These are phyloP conservation scores for Leptosomus discolor DNA, from an alignment of 2,113 vertebrate genomes.

Conservation along the genomic window DNA sequence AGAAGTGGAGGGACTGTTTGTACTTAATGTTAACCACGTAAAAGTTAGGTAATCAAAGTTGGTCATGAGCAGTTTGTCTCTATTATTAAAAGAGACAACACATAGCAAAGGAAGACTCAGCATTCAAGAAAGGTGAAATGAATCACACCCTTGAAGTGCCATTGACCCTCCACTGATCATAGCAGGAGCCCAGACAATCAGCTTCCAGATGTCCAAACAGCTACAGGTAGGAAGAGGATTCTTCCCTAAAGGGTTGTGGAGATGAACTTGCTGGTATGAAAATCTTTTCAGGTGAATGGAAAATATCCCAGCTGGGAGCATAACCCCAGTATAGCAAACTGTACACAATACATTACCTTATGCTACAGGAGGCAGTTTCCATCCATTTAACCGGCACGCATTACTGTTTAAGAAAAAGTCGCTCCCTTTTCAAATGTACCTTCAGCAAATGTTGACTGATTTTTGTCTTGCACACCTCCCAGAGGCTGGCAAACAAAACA, in stretches of 20 bases:
- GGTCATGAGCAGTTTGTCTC: background rate
- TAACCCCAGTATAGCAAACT: too few relatives aligned
- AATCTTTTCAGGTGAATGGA: background rate
- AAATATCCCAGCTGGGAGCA: background rate
- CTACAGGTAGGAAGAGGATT: background rate
- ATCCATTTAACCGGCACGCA: background rate
- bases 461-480: background rate
- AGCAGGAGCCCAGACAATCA: background rate
- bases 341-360: rapidly evolving
- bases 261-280: background rate
- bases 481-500: background rate
- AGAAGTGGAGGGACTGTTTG: background rate
- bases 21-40: background rate
- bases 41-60: background rate
- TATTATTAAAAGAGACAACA: background rate
- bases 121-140: background rate
- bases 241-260: background rate
- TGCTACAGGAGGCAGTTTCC: background rate
- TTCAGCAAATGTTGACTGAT: background rate
- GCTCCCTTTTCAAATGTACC: background rate
- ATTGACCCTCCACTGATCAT: background rate
- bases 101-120: background rate
- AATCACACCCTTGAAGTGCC: background rate
- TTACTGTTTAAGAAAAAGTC: background rate
- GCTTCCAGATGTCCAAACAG: background rate